phyloP scores from a whole-genome alignment of 2,797 vertebrate species.

The Sciurus carolinensis region DNA sequence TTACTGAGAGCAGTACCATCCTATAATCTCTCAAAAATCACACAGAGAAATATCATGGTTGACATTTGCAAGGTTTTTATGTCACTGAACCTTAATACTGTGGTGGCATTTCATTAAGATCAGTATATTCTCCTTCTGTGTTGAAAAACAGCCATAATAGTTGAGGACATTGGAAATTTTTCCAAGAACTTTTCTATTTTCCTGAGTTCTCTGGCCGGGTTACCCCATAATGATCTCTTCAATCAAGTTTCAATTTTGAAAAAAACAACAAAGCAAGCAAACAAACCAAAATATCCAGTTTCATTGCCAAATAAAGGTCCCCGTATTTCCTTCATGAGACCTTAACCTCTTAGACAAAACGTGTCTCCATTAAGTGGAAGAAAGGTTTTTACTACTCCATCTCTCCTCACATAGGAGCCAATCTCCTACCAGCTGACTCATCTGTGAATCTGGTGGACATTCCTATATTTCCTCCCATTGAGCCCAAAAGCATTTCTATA shows the following conservation, averaged over 20 bases:
- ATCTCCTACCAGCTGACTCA: not conserved
- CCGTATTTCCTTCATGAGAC: not conserved
- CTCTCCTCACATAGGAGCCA: not conserved
- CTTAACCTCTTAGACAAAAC: not conserved
- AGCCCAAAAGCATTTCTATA: not conserved
- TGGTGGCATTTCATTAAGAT: not conserved
- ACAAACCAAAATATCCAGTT: too few species aligned
- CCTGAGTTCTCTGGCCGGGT: not conserved
- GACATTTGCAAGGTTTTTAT: not conserved
- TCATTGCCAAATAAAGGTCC: not conserved
- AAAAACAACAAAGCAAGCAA: not conserved
- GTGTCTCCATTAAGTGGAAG: not conserved
- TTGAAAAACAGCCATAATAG: not conserved
- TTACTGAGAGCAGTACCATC: not conserved
- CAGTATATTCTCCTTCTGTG: not conserved
- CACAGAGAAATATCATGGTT: not conserved
- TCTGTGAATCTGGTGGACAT: not conserved
- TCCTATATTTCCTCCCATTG: not conserved
- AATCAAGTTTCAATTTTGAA: not conserved
- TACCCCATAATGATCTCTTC: not conserved
- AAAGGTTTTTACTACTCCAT: not conserved
- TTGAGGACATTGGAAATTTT: not conserved
- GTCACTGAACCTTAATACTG: not conserved
- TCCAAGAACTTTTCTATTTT: not conserved
- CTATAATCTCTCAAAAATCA: not conserved